These are phyloP conservation scores for Pemphigus obesinymphae DNA, from an alignment of 1,140 invertebrate species.

Conservation along the genomic window DNA sequence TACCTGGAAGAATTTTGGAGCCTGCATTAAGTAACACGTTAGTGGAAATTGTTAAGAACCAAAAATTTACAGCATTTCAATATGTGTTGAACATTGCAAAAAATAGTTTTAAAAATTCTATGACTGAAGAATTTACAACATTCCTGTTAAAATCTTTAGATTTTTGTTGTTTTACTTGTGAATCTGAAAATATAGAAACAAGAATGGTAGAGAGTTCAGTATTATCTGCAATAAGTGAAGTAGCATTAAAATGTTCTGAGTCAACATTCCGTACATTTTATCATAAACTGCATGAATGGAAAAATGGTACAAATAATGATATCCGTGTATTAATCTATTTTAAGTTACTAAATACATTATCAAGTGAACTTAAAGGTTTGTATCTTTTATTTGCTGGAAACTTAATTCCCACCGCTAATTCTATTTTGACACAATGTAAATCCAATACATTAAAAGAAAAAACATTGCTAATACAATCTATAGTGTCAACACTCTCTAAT, in stretches of 20 bases:
- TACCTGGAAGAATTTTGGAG: constrained; percentile 70
- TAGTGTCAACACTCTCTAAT: constrained; percentile 60
- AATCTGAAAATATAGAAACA: constrained; percentile 47
- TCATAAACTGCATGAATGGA: constrained; percentile 81
- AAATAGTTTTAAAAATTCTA: constrained; percentile 62
- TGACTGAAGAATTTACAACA: constrained; percentile 63
- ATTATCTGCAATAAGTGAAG: constrained; percentile 45
- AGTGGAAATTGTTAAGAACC: constrained; percentile 57
- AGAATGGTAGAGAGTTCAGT: constrained; percentile 14
- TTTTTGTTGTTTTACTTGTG: constrained; percentile 56
- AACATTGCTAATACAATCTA: constrained; percentile 46
- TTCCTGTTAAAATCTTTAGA: constrained; percentile 75
- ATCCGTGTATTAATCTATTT: constrained; percentile 52
- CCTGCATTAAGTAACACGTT: constrained; percentile 67
- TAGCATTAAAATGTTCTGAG: constrained; percentile 82
- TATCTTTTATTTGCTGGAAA: constrained; percentile 85
- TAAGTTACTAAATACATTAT: constrained; percentile 69
- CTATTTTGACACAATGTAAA: constrained; percentile 58
- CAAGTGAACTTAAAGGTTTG: constrained; percentile 75
- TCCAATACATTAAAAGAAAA: constrained; percentile 42
- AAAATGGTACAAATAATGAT: constrained; percentile 55
- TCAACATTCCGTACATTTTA: constrained; percentile 80
- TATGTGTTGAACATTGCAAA: constrained; percentile 69
- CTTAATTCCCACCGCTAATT: constrained; percentile 73
- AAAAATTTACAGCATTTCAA: constrained; percentile 59